Evolutionary conservation across 2,113 vertebrate species (phyloP), one percentile per base, ranked within the genome.

Genomic region (Sylvia atricapilla): DNA sequence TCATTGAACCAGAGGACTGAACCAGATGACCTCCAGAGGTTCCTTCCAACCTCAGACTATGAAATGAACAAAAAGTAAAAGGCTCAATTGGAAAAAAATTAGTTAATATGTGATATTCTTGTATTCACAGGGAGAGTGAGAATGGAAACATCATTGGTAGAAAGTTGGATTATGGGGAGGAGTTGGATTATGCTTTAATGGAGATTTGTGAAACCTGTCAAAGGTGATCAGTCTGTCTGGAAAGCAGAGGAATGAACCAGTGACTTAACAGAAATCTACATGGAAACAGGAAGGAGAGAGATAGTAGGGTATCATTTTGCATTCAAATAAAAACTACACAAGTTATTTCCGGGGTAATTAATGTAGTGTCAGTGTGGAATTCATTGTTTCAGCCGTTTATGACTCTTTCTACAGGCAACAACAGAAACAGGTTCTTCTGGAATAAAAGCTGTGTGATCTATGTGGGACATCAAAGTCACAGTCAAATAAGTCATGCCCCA

Each of bases 401-500:
- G 2, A 10, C 25, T 31, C 43, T 49, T 72, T 56, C 50, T 37
- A 35, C 17, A 58, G 43, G 30, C 11, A 64, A 12, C 35, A 64
- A 58, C 11, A 50, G 50, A 64, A 80, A 43, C 13, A 66, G 15
- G 11, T 31, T 15, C 43, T 77, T 77, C 58, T 77, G 28, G 44
- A 85, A 77, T 49, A 68, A 41, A 82, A 78, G 25, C 41, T 3
- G 6, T 35, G 13, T 56, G 24, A 63, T 63, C 39, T 58, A 15
- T 0, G 0, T 20, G 7, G 66, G 33, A 52, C 2, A 6, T 39
- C 27, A 39, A 80, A 52, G 19, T 22, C 72, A 75, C 13, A 7
- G 50, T 67, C 1, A 1, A 50, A 74, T 46, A 16, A 86, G 44
- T 76, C 1, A 0, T 20, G 15, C 28, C 24, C 4, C 28, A 39